Percentiles rank a stretch among this genome's conserved stretches.
These are phyloP conservation scores for Clostera curtula DNA, from an alignment of 2,888 invertebrate species.

Conservation along the genomic window DNA sequence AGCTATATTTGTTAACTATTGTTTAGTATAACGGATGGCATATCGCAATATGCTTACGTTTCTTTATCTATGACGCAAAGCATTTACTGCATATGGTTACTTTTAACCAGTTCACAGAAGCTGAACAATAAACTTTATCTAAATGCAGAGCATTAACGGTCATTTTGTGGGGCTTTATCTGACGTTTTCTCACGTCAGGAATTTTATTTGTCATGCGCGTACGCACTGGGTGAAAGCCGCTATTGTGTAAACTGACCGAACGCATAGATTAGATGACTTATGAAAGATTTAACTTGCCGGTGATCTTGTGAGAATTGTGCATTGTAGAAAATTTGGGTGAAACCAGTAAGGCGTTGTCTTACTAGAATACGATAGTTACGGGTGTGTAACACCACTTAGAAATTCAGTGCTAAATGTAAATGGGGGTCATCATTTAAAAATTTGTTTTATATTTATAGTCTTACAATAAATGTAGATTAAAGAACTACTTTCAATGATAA, in stretches of 20 bases:
- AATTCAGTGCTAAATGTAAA: too few species aligned
- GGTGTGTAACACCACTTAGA: too few species aligned
- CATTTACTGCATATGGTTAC: constrained; percentile 1
- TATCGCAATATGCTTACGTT: neutral
- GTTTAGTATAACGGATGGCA: too few species aligned
- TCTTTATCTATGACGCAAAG: neutral
- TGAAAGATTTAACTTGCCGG: constrained; percentile 4
- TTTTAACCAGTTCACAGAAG: constrained; percentile 33
- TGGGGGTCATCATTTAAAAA: too few species aligned
- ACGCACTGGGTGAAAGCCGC: constrained; percentile 40
- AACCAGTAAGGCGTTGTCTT: too few species aligned
- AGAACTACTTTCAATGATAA: too few species aligned
- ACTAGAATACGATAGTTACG: too few species aligned
- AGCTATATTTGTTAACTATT: too few species aligned
- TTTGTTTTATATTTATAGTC: too few species aligned
- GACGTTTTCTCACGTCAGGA: constrained; percentile 51
- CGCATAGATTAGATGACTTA: constrained; percentile 22
- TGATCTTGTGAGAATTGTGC: neutral
- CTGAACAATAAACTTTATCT: constrained; percentile 38
- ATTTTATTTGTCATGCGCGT: constrained; percentile 47
- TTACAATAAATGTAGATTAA: too few species aligned
- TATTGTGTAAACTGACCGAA: constrained; percentile 29
- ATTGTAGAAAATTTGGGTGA: neutral
- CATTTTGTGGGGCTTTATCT: constrained; percentile 42
- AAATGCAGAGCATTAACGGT: constrained; percentile 37